These are phyloP conservation scores for Branchellion lobata DNA, from an alignment of 2,888 invertebrate species.

Conservation along the genomic window DNA sequence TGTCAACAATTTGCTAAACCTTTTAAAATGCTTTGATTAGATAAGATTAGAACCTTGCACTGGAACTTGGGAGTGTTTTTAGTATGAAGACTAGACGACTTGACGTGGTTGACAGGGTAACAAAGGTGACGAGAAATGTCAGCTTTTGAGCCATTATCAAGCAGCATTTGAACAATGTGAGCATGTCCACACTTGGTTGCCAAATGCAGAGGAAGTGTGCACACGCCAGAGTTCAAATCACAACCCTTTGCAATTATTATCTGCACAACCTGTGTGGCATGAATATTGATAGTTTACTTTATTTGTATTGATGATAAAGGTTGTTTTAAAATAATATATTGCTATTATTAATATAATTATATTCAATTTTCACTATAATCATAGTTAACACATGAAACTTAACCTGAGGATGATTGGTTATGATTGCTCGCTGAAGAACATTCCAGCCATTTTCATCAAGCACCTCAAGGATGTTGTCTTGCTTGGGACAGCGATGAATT, in stretches of 20 bases:
- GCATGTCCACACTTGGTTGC: conserved; percentile 73
- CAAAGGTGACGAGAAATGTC: conserved; percentile 73
- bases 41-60: conserved; percentile 54
- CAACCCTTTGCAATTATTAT: conserved; percentile 61
- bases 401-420: conserved; percentile 66
- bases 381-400: too few relatives aligned
- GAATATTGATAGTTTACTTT: background rate
- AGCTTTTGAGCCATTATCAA: conserved; percentile 72
- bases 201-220: conserved; percentile 75
- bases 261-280: conserved; percentile 51
- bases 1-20: too few relatives aligned
- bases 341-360: too few relatives aligned
- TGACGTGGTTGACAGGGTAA: conserved; percentile 66
- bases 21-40: too few relatives aligned
- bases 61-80: conserved; percentile 51
- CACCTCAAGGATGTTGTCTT: conserved; percentile 51
- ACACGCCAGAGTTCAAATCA: conserved; percentile 74
- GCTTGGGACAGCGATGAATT: conserved; percentile 49
- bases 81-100: conserved; percentile 66
- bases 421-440: conserved; percentile 74
- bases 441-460: conserved; percentile 68
- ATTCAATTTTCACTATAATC: too few relatives aligned
- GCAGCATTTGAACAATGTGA: conserved; percentile 71
- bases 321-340: background rate
- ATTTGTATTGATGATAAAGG: too few relatives aligned